These are phyloP conservation scores for Hemichromis elongatus DNA, from an alignment of 2,113 vertebrate genomes.

Conservation along the genomic window DNA sequence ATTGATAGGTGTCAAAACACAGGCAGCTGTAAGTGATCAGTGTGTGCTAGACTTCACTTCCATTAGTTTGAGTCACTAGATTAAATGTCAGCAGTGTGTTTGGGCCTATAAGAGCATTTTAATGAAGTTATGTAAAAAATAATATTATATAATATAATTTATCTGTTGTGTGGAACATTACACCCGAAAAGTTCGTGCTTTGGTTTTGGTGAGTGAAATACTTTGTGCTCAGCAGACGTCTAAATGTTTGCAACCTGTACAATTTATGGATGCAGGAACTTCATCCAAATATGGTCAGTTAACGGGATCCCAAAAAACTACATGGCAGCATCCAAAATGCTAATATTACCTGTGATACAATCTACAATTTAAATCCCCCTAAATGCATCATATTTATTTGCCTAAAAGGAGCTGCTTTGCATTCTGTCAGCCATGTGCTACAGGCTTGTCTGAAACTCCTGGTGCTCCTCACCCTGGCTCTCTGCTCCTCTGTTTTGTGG, in stretches of 20 bases:
- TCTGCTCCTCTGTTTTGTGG: conserved; percentile 70
- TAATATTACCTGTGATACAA: not conserved
- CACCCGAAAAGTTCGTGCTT: not conserved
- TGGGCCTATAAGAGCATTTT: not conserved
- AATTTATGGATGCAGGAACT: not conserved
- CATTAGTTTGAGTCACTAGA: not conserved
- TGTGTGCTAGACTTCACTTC: not conserved
- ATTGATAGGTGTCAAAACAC: not conserved
- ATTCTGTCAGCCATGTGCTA: not conserved
- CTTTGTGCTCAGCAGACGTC: not conserved
- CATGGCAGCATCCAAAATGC: not conserved
- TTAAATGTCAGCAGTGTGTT: not conserved
- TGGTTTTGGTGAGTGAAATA: not conserved
- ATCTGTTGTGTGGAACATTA: not conserved
- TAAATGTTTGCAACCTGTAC: not conserved
- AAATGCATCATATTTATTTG: not conserved
- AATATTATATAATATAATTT: not conserved
- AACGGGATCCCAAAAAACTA: not conserved
- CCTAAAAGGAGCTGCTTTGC: not conserved
- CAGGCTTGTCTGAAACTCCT: not conserved
- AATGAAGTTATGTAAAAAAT: not conserved
- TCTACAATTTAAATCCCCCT: not conserved
- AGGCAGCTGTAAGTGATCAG: not conserved
- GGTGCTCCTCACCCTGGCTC: conserved; percentile 70
- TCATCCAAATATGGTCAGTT: not conserved